Evolutionary conservation across 2,113 vertebrate species (phyloP), one percentile per base, ranked within the genome.

Genomic region (Noturus placidus): DNA sequence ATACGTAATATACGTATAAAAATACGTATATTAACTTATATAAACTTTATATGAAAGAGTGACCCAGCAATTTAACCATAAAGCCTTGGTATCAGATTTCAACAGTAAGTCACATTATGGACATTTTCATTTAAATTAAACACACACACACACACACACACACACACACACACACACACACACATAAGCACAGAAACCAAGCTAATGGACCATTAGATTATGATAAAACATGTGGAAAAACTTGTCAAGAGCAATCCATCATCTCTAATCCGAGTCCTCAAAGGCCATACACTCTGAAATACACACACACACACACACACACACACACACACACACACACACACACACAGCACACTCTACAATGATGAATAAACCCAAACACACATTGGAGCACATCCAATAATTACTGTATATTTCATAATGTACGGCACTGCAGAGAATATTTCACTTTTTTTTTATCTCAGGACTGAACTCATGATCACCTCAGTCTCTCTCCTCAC

Each of bases 401-500:
- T 76, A 57, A 84, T 87, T 57, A 61, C 46, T 46, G 46, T 74
- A 42, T 46, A 14, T 52, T 13, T 56, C 46, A 80, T 89, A 84
- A 87, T 89, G 63, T 87, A 82, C 84, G 63, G 74, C 61, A 87
- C 77, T 54, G 61, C 52, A 80, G 67, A 87, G 61, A 87, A n/a
- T 78, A 59, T 54, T 15, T 50, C 2, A 35, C 33, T 33, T 33
- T 30, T 52, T 46, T n/a, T 84, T 83, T 92, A 9, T 52, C 89
- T 86, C 89, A 11, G 35, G 19, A 87, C 59, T 87, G 81, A 87
- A 87, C 86, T 76, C 19, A 25, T 56, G n/a, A 52, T 87, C 86
- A 87, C 80, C 79, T 80, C 78, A 92, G 92, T 92, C 92, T 92
- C 91, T 92, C 91, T 93, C 30, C 38, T 19, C 33, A 35, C 33